Conservation (phyloP, 2,888 invertebrate species). For the Cephus runcator region DNA sequence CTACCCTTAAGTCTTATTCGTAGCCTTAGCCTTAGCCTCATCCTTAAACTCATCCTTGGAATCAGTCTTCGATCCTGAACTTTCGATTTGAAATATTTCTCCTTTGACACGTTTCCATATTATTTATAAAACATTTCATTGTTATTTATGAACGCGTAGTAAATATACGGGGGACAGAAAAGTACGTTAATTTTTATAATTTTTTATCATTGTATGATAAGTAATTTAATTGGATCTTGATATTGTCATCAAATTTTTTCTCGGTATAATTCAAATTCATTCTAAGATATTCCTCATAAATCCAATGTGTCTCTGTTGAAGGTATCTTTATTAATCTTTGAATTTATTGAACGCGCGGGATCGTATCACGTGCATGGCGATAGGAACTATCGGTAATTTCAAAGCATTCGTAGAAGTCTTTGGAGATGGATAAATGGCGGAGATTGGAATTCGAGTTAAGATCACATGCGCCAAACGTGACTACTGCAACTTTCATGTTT, state of each 20-base stretch:
- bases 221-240: neutral
- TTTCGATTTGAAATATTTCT: neutral
- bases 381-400: neutral
- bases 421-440: slow-evolving; percentile 37
- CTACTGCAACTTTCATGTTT: slow-evolving; percentile 31
- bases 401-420: neutral
- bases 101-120: neutral
- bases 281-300: neutral
- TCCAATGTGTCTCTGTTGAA: neutral
- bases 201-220: neutral
- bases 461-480: slow-evolving; percentile 32
- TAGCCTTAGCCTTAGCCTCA: slow-evolving; percentile 44
- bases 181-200: neutral
- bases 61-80: slow-evolving; percentile 32
- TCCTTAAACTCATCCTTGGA: slow-evolving; percentile 51
- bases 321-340: neutral
- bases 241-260: neutral
- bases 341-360: neutral
- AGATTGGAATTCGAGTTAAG: slow-evolving; percentile 40
- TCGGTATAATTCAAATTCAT: neutral
- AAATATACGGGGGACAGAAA: neutral
- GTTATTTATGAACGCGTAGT: neutral
- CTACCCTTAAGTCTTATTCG: slow-evolving; percentile 9
- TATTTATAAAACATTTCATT: neutral
- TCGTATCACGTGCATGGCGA: neutral